Base-by-base conservation (phyloP, 2,888 invertebrate genomes). In the Drosophila aldrichi region DNA sequence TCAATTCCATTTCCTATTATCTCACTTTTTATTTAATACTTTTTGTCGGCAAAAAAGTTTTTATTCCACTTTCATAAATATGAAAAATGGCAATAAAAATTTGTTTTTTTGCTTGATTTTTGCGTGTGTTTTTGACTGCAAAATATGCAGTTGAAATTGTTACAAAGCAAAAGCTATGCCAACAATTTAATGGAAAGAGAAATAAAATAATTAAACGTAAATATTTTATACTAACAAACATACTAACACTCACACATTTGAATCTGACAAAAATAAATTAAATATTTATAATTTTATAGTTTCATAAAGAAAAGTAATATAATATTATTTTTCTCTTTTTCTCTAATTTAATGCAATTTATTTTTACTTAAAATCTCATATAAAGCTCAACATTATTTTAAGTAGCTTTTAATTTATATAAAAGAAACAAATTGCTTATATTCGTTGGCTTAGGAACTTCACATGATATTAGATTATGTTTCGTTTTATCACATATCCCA, bases 1-100 rank as follows among this genome's bases (percentile, higher is more conserved):
- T 80, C 75, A 69, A 74, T 76, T 52, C 70, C 77, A 70, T 44
- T 62, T 34, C 20, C 25, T 52, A 22, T 55, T 18, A 34, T 59
- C 55, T 16, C 20, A 34, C 36, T 54, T 59, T n/a, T 10, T 48
- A 25, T 44, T 52, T 36, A 36, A 12, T 25, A 10, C 3, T 16
- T 46, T 20, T 43, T 43, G 5, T 43, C 32, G 32, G 25, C 25
- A 29, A 10, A 29, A 49, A 32, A 18, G 12, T 49, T 29, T 32
- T 32, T 36, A 36, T 36, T 34, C 1, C 49, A 25, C 20, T 44
- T 51, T 29, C 57, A 54, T 25, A 14, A 10, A 57, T 38, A 54
- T 59, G 60, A 34, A 34, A 69, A 54, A 51, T 48, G 5, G 29
- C n/a, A 65, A 38, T 40, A 20, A n/a, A 58, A 2, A n/a, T n/a